Evolutionary conservation across 2,797 vertebrate species (phyloP).

Genomic region (Ciconia nigra): DNA sequence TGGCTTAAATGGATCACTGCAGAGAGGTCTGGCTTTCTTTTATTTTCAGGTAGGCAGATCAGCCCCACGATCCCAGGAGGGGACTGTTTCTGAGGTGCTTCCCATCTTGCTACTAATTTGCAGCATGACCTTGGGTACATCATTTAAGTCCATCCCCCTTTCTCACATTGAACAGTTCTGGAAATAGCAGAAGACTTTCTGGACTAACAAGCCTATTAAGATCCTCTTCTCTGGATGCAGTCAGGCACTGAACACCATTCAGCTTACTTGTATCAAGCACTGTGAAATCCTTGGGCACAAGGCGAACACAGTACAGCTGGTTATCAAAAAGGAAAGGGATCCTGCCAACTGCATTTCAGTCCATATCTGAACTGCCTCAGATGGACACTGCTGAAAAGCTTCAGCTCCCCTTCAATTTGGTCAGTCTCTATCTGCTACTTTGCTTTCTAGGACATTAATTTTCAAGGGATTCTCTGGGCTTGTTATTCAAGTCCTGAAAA

Average conservation of each 20-base stretch:
- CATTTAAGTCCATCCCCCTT: background rate
- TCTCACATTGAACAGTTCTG: background rate
- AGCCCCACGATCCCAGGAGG: accelerated
- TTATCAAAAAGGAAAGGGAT: background rate
- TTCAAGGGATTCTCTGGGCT: background rate
- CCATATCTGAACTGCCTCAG: background rate
- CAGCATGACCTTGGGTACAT: background rate
- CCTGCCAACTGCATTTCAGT: background rate
- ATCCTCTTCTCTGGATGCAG: background rate
- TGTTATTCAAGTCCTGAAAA: background rate
- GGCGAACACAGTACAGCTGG: background rate
- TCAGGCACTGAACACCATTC: background rate
- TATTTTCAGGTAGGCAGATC: background rate
- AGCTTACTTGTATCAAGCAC: background rate
- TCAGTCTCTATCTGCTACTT: background rate
- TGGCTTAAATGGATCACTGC: background rate
- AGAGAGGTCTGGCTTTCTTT: background rate
- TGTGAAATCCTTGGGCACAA: background rate
- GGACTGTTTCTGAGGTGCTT: background rate
- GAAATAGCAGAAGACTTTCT: background rate
- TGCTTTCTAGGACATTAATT: background rate
- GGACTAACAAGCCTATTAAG: background rate
- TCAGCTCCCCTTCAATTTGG: background rate
- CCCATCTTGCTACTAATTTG: background rate
- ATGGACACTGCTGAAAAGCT: background rate